Evolutionary conservation across 2,888 invertebrate genomes (phyloP).

Genomic region (Acleris holmiana): DNA sequence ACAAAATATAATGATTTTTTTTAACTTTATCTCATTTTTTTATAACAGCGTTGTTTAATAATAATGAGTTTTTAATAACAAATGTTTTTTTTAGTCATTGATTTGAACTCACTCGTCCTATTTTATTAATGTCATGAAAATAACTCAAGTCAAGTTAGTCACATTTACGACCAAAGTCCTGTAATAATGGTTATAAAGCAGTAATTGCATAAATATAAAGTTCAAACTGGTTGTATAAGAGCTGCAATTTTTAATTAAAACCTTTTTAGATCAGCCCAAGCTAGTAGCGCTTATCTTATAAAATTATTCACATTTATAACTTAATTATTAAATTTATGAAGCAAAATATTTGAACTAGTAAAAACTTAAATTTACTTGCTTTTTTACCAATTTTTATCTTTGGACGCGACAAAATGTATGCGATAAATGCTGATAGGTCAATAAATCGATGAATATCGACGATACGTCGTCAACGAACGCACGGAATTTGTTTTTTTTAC

Average conservation of each 20-base stretch:
- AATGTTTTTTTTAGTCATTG: too few species aligned
- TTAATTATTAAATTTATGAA: constrained; percentile 23
- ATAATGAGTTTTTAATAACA: too few species aligned
- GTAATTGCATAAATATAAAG: background rate
- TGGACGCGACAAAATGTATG: background rate
- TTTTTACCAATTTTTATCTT: constrained; percentile 20
- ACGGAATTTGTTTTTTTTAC: background rate
- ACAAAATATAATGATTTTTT: too few species aligned
- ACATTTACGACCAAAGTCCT: too few species aligned
- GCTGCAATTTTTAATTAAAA: constrained; percentile 27
- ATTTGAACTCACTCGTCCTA: too few species aligned
- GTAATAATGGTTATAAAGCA: background rate
- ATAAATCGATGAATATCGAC: too few species aligned
- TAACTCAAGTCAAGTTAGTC: too few species aligned
- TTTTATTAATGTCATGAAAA: too few species aligned
- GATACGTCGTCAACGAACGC: background rate
- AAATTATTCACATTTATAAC: constrained; percentile 31
- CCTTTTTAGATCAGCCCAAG: constrained; percentile 14
- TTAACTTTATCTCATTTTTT: too few species aligned
- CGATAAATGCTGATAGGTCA: background rate
- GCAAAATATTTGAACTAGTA: constrained; percentile 12
- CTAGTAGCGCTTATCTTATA: constrained; percentile 19
- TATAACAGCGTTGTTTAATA: too few species aligned
- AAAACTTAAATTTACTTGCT: constrained; percentile 7
- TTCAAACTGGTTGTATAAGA: constrained; percentile 20